Conservation (phyloP, 1,140 invertebrate species). For the Caenorhabditis inopinata region DNA sequence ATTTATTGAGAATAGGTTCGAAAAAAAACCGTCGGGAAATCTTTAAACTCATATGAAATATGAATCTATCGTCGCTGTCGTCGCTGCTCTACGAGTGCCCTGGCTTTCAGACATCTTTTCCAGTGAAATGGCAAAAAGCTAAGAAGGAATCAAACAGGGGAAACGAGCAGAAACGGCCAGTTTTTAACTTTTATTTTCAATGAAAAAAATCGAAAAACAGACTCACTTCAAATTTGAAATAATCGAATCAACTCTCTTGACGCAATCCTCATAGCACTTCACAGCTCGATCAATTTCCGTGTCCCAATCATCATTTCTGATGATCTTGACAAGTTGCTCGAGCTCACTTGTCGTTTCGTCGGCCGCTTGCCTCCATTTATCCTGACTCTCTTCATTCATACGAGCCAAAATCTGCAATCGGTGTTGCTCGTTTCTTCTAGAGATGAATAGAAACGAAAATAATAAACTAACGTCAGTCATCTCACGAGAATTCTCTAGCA, state of each 20-base stretch:
- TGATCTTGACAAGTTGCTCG: constrained; percentile 2
- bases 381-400: constrained; percentile 26
- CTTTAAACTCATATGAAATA: too few relatives aligned
- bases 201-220: not conserved
- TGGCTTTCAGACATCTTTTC: too few relatives aligned
- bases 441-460: too few relatives aligned
- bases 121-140: too few relatives aligned
- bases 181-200: not conserved
- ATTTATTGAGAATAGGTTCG: too few relatives aligned
- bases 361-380: constrained; percentile 29
- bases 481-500: constrained; percentile 27
- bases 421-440: too few relatives aligned
- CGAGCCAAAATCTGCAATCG: constrained; percentile 31
- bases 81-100: too few relatives aligned
- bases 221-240: constrained; percentile 25
- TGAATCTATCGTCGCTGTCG: too few relatives aligned
- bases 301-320: constrained; percentile 27
- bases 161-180: too few relatives aligned
- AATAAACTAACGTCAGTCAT: constrained; percentile 36
- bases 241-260: constrained; percentile 16
- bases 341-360: not conserved
- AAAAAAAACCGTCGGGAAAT: too few relatives aligned
- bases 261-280: constrained; percentile 31
- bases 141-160: too few relatives aligned
- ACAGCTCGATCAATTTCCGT: constrained; percentile 34